Percentiles rank a stretch among this genome's conserved stretches.
Conservation (phyloP, 2,888 invertebrate genomes). For the Rhamnusium bicolor region DNA sequence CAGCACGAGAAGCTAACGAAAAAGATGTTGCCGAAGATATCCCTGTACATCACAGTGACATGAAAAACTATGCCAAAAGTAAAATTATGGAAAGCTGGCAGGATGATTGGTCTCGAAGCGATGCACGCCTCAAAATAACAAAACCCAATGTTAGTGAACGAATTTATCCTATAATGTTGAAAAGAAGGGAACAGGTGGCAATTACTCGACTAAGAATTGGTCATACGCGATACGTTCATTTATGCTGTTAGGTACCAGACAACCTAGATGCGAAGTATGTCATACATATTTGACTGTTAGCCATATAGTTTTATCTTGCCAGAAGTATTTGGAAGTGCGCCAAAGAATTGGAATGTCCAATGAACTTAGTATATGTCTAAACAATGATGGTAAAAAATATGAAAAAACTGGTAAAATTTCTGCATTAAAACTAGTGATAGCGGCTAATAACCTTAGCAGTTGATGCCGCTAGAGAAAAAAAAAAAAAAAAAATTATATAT, state of each 20-base stretch:
- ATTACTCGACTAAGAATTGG: not conserved
- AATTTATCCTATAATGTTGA: not conserved
- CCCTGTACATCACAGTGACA: too few relatives aligned
- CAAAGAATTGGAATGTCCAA: not conserved
- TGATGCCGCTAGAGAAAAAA: not conserved
- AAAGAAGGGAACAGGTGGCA: not conserved
- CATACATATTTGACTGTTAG: not conserved
- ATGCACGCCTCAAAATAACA: too few relatives aligned
- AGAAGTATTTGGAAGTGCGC: not conserved
- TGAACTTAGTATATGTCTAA: not conserved
- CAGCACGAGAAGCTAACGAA: not conserved
- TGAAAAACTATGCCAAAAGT: not conserved
- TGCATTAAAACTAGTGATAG: not conserved
- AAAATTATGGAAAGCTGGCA: not conserved
- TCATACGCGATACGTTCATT: too few relatives aligned
- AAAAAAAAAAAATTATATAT: not conserved
- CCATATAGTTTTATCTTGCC: not conserved
- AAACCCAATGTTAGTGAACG: not conserved
- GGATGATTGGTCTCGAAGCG: too few relatives aligned
- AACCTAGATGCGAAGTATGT: too few relatives aligned
- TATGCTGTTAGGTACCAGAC: too few relatives aligned
- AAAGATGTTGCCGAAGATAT: too few relatives aligned
- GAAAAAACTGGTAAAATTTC: not conserved
- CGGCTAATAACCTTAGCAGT: not conserved
- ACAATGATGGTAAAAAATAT: not conserved